A percentile compares a stretch with the other conserved stretches of the same genome.
Conservation (phyloP, 2,888 invertebrate species). For the Amblyjoppa fuscipennis region DNA sequence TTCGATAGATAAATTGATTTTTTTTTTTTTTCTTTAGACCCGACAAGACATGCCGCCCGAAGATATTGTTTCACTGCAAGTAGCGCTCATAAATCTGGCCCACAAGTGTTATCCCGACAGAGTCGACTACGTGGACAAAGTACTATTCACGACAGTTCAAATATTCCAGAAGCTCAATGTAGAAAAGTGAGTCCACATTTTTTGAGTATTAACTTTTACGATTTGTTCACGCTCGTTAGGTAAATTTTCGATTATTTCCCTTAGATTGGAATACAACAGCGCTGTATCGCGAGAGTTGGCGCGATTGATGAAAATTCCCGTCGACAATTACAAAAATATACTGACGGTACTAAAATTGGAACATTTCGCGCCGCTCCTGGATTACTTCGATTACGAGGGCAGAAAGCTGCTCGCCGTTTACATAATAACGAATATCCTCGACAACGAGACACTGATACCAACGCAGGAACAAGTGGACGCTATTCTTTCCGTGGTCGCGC, state of each 20-base stretch:
- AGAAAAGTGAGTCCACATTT: conserved; percentile 88
- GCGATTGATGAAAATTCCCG: conserved; percentile 96
- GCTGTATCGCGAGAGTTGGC: conserved; percentile 97
- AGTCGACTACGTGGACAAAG: conserved; percentile 97
- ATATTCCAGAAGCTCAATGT: conserved; percentile 96
- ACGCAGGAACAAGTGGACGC: conserved; percentile 95
- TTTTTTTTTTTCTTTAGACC: conserved; percentile 87
- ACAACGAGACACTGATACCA: conserved; percentile 94
- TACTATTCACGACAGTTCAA: conserved; percentile 95
- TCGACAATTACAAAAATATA: conserved; percentile 97
- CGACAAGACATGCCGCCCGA: conserved; percentile 98
- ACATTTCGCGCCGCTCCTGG: conserved; percentile 94
- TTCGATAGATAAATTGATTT: conserved; percentile 20
- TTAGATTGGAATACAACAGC: conserved; percentile 91
- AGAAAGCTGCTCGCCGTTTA: conserved; percentile 95
- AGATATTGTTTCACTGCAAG: conserved; percentile 98
- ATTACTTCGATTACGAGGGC: conserved; percentile 95
- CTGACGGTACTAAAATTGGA: conserved; percentile 94
- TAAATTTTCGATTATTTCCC: conserved; percentile 62
- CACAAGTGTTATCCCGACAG: conserved; percentile 98
- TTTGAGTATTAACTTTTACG: background rate
- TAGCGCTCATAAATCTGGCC: conserved; percentile 96
- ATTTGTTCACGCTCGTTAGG: background rate
- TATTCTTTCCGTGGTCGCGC: conserved; percentile 92
- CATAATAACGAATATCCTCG: conserved; percentile 95